Evolutionary conservation across 2,113 vertebrate genomes (phyloP), one percentile per base, ranked within the genome.

Genomic region (Callorhinus ursinus): DNA sequence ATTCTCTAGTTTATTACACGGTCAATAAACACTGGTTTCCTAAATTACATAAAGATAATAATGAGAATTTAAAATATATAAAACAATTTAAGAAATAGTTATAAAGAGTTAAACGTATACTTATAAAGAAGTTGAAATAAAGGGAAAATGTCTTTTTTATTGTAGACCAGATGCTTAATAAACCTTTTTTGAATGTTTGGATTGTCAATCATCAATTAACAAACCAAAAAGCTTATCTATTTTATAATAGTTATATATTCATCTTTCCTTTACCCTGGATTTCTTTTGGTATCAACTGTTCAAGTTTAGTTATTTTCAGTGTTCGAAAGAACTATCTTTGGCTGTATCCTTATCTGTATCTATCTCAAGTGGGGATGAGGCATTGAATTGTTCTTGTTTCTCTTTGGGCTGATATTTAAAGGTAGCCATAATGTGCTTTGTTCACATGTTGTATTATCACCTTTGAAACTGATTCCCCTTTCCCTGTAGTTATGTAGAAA

Each of bases 41-140:
- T 76, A 39, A 81, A 81, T 80, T 90, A 24, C 18, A 61, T 59
- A 53, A 67, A 59, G 28, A 36, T 28, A 74, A 77, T 67, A 24
- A 74, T 76, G 21, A 84, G 24, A 92, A 81, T 51, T 71, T 81
- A 84, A 97, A 84, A 67, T 76, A 76, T 67, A 39, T 89, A 69
- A 15, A 39, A 88, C n/a, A 93, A 12, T 36, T 72, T 67, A 65
- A 51, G 26, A 77, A 8, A 39, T 55, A 65, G 61, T 19, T 67
- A 14, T 83, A 22, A 76, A 82, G 24, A 39, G 4, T 72, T 94
- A 67, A 42, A 81, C 67, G 36, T 36, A 88, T 67, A 31, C 8
- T 12, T 24, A 88, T 39, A 83, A 10, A 79, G 10, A 76, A 85
- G 3, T 61, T 71, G 53, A 97, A 94, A 82, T 5, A 49, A 76